Conservation (phyloP, 2,888 invertebrate species). For the Pyrocoelia pectoralis region DNA sequence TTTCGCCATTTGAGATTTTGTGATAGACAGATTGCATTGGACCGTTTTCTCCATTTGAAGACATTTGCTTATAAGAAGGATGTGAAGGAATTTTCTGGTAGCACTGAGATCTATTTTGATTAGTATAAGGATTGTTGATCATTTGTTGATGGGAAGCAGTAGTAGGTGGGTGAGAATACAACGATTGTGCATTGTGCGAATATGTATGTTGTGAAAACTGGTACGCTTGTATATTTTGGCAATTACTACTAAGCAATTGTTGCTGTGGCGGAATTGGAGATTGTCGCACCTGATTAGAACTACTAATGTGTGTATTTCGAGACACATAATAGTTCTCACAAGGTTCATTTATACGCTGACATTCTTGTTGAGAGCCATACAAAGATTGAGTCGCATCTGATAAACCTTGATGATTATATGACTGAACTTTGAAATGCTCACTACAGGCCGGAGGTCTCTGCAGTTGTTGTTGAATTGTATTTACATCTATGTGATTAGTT, state of each 20-base stretch:
- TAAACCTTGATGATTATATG: constrained; percentile 15
- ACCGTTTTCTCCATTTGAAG: constrained; percentile 17
- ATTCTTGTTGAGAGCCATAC: constrained; percentile 10
- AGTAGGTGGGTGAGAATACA: constrained; percentile 52
- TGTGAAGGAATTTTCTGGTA: constrained; percentile 25
- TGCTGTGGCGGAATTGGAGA: constrained; percentile 40
- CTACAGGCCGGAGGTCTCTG: not conserved
- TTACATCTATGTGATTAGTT: not conserved
- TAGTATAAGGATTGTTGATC: constrained; percentile 13
- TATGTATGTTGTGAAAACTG: constrained; percentile 43
- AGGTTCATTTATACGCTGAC: constrained; percentile 12
- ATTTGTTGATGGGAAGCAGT: constrained; percentile 46
- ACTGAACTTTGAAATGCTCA: not conserved
- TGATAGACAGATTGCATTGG: constrained; percentile 17
- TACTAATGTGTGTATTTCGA: not conserved
- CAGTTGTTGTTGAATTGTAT: not conserved
- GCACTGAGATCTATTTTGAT: constrained; percentile 22
- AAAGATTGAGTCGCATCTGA: not conserved
- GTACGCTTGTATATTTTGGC: not conserved
- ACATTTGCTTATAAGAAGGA: constrained; percentile 36
- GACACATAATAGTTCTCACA: constrained; percentile 10
- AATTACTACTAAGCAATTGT: not conserved
- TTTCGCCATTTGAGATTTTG: constrained; percentile 20
- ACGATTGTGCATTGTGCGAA: constrained; percentile 41
- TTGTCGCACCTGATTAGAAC: constrained; percentile 34